Evolutionary conservation across 1,140 invertebrate species (phyloP).

Genomic region (Papilio glaucus): DNA sequence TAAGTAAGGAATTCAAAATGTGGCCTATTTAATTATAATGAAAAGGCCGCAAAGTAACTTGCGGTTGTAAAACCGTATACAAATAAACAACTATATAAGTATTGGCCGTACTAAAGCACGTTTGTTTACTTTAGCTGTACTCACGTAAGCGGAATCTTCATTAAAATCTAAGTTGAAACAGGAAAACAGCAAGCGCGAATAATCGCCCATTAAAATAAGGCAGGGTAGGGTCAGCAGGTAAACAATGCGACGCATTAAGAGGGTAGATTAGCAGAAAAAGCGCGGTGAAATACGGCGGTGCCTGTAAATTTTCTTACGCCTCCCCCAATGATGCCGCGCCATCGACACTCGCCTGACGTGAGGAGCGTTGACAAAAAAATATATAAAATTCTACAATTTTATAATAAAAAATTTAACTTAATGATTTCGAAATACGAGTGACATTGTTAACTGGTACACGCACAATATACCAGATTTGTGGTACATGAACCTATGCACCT

Average conservation of each 20-base stretch:
- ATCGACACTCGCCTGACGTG: constrained; percentile 74
- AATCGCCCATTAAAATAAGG: constrained; percentile 58
- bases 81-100: constrained; percentile 24
- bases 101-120: constrained; percentile 14
- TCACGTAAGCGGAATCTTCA: constrained; percentile 26
- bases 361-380: constrained; percentile 59
- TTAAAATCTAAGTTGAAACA: constrained; percentile 37
- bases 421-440: too few relatives aligned
- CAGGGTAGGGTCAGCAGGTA: constrained; percentile 78
- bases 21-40: background rate
- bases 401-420: background rate
- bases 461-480: too few relatives aligned
- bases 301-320: constrained; percentile 81
- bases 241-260: constrained; percentile 80
- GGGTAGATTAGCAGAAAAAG: constrained; percentile 77
- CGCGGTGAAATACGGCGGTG: constrained; percentile 77
- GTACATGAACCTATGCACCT: too few relatives aligned
- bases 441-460: too few relatives aligned
- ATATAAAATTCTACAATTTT: background rate
- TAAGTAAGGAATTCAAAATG: background rate
- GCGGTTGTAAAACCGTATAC: background rate
- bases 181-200: constrained; percentile 43
- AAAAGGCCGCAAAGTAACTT: background rate
- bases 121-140: constrained; percentile 14
- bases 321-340: constrained; percentile 66